Conservation (phyloP, 2,797 vertebrate species). For the Ctenopoma kingsleyae region DNA sequence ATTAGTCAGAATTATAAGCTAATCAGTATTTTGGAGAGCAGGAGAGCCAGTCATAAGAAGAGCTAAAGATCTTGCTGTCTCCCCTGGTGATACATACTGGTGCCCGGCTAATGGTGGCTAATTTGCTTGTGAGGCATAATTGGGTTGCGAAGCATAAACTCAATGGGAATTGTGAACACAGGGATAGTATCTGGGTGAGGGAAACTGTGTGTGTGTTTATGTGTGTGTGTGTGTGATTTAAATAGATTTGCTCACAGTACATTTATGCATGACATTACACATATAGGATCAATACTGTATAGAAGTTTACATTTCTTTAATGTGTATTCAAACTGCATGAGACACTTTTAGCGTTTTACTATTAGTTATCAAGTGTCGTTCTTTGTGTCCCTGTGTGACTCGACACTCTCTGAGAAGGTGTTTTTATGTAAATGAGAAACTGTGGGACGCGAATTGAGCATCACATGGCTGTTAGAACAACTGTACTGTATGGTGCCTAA, state of each 20-base stretch:
- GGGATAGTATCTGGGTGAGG: conserved; percentile 36
- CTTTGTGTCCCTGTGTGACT: conserved; percentile 12
- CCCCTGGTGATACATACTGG: conserved; percentile 72
- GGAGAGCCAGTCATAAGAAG: conserved; percentile 68
- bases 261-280: conserved; percentile 12
- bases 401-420: conserved; percentile 28
- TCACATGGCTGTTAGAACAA: conserved; percentile 16
- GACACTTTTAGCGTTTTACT: conserved; percentile 21
- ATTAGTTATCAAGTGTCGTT: conserved; percentile 33
- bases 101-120: conserved; percentile 77
- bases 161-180: conserved; percentile 71
- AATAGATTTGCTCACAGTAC: conserved; percentile 23
- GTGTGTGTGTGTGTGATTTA: conserved; percentile 9
- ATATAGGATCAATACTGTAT: conserved; percentile 2
- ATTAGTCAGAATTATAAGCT: conserved; percentile 74
- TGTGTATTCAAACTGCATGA: conserved; percentile 15
- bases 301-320: conserved; percentile 15
- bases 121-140: conserved; percentile 83
- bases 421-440: conserved; percentile 65
- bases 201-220: conserved; percentile 16
- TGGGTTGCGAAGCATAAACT: conserved; percentile 77
- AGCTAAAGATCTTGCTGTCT: conserved; percentile 64
- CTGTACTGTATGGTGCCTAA: conserved; percentile 16
- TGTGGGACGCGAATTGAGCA: conserved; percentile 52
- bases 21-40: conserved; percentile 76